Conservation (phyloP, 2,888 invertebrate species). For the Phyllotreta cruciferae region DNA sequence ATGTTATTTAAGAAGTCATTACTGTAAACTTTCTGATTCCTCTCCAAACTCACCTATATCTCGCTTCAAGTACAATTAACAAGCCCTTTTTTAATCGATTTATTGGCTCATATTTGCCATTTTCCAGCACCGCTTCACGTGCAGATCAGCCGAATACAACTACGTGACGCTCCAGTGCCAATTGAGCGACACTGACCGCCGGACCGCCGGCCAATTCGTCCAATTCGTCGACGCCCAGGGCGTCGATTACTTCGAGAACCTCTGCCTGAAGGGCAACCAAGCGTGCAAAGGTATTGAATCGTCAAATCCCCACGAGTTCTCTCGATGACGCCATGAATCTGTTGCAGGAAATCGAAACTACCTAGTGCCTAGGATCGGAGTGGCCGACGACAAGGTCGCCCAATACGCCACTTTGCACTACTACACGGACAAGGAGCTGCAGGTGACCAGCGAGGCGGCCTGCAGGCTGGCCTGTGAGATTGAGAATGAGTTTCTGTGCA, state of each 20-base stretch:
- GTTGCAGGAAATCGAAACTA: slow-evolving; percentile 69
- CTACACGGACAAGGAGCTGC: slow-evolving; percentile 91
- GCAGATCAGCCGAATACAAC: slow-evolving; percentile 92
- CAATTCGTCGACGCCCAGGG: slow-evolving; percentile 88
- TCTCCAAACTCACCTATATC: no score
- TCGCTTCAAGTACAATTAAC: no score
- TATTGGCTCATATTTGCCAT: no score
- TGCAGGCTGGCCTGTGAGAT: slow-evolving; percentile 90
- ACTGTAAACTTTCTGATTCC: no score
- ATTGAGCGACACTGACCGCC: slow-evolving; percentile 86
- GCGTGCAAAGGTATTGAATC: slow-evolving; percentile 87
- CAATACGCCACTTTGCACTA: slow-evolving; percentile 92
- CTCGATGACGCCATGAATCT: not conserved
- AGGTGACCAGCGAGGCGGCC: slow-evolving; percentile 88
- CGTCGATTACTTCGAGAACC: slow-evolving; percentile 87
- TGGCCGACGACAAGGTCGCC: slow-evolving; percentile 89
- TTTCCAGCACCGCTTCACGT: slow-evolving; percentile 83
- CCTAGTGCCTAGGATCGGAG: slow-evolving; percentile 84
- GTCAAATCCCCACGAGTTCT: no score
- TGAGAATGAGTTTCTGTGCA: slow-evolving; percentile 91
- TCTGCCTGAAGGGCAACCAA: slow-evolving; percentile 83
- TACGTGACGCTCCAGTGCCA: slow-evolving; percentile 92
- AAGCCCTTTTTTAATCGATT: no score
- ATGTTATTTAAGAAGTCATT: no score
- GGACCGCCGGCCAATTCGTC: slow-evolving; percentile 87